Percentiles rank a stretch among this genome's conserved stretches.
Conservation (phyloP, 2,797 vertebrate species). For the Triplophysa yarkandensis region DNA sequence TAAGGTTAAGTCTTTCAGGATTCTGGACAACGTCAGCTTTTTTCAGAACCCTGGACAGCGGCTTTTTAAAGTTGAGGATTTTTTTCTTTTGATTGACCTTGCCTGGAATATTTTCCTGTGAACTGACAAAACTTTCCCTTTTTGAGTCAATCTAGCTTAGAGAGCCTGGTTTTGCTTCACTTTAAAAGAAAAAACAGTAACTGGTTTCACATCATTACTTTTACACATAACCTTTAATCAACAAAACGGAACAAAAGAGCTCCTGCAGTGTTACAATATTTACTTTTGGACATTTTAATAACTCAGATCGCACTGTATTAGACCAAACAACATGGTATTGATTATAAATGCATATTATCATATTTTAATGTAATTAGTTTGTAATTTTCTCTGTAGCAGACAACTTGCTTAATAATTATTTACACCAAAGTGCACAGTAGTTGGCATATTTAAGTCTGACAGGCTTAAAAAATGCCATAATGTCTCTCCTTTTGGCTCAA, state of each 20-base stretch:
- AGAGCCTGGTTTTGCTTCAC: not conserved
- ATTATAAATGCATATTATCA: slow-evolving; percentile 41
- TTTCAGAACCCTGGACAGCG: slow-evolving; percentile 44
- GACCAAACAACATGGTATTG: slow-evolving; percentile 35
- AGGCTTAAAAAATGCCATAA: slow-evolving; percentile 22
- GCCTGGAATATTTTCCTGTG: slow-evolving; percentile 2
- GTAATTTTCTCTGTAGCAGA: slow-evolving; percentile 33
- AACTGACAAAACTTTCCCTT: not conserved
- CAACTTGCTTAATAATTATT: slow-evolving; percentile 29
- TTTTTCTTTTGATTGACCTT: slow-evolving; percentile 21
- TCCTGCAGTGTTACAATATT: slow-evolving; percentile 21
- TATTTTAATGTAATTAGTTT: slow-evolving; percentile 28
- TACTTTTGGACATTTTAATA: slow-evolving; percentile 32
- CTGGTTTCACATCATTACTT: slow-evolving; percentile 4
- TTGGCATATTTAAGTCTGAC: slow-evolving; percentile 15
- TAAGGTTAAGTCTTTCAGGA: slow-evolving; percentile 13
- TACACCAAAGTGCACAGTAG: slow-evolving; percentile 26
- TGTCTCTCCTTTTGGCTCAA: not conserved
- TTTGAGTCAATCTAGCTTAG: not conserved
- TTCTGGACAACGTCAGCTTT: slow-evolving; percentile 1
- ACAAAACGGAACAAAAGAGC: slow-evolving; percentile 11
- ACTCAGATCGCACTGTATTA: slow-evolving; percentile 20
- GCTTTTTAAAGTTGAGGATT: slow-evolving; percentile 8
- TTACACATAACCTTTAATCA: slow-evolving; percentile 24
- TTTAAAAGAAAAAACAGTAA: not conserved